Percentiles rank a stretch among this genome's conserved stretches.
These are phyloP conservation scores for Corella eumyota DNA, from an alignment of 23 tunicate genomes.

Conservation along the genomic window DNA sequence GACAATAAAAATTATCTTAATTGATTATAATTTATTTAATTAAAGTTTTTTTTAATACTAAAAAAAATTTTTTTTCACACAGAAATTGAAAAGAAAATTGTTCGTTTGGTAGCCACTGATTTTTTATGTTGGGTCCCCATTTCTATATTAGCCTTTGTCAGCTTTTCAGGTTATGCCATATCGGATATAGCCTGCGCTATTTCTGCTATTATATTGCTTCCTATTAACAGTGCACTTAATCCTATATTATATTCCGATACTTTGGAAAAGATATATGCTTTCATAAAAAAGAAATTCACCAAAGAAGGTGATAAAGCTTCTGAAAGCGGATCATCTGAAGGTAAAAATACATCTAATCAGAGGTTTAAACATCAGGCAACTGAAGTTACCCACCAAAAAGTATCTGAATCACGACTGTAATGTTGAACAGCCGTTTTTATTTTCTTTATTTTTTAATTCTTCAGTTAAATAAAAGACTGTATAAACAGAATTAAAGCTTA, in stretches of 20 bases:
- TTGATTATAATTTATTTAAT: not conserved
- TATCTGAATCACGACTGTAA: no score
- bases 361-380: no score
- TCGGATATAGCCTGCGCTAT: conserved; percentile 38
- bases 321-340: no score
- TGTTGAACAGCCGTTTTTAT: no score
- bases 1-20: no score
- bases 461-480: no score
- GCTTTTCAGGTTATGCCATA: conserved; percentile 10
- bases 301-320: no score
- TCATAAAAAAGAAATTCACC: no score
- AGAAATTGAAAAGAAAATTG: conserved; percentile 22
- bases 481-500: no score
- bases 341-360: no score
- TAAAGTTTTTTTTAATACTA: not conserved
- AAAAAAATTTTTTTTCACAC: not conserved
- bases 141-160: conserved; percentile 28
- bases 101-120: conserved; percentile 34
- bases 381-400: no score
- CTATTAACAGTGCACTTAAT: conserved; percentile 47
- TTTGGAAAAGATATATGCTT: conserved; percentile 16
- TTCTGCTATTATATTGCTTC: conserved; percentile 34
- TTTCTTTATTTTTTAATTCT: no score
- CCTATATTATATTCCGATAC: conserved; percentile 25
- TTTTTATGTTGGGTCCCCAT: conserved; percentile 56